Evolutionary conservation across 2,797 vertebrate species (phyloP).

Genomic region (Cuniculus paca): DNA sequence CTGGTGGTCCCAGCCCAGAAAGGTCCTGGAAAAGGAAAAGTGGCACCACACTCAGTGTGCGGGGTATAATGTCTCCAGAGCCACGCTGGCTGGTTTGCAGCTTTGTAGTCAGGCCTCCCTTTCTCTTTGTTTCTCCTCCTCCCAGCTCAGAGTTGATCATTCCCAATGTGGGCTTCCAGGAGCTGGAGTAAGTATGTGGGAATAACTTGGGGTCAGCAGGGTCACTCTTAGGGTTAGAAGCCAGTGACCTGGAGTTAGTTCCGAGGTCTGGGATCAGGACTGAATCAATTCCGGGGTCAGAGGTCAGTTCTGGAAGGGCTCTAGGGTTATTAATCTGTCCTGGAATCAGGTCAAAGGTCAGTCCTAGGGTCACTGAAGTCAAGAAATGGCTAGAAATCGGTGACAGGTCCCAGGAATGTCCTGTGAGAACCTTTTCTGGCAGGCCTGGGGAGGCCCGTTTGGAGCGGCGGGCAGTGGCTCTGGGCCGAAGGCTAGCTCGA

Average conservation of each 20-base stretch:
- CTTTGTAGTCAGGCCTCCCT: neutral
- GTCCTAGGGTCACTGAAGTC: neutral
- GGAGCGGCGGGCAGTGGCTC: slow-evolving; percentile 88
- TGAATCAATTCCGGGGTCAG: slow-evolving; percentile 3
- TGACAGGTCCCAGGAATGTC: slow-evolving; percentile 4
- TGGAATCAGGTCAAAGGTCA: neutral
- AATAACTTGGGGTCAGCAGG: neutral
- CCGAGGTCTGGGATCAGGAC: neutral
- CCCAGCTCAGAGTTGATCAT: slow-evolving; percentile 91
- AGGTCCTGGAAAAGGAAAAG: neutral
- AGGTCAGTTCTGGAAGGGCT: neutral
- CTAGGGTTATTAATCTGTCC: neutral
- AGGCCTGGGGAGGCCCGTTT: slow-evolving; percentile 75
- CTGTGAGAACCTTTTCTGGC: slow-evolving; percentile 10
- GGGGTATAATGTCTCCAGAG: neutral
- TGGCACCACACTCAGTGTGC: neutral
- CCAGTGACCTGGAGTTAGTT: neutral
- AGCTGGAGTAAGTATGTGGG: slow-evolving; percentile 88
- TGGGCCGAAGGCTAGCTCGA: slow-evolving; percentile 91
- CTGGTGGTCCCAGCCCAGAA: neutral
- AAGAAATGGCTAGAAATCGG: neutral
- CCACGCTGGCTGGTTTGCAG: neutral
- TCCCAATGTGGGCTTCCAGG: slow-evolving; percentile 91
- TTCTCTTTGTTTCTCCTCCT: slow-evolving; percentile 45
- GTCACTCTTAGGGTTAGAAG: neutral